These are phyloP conservation scores for Chrysina gloriosa DNA, from an alignment of 2,888 invertebrate species.

Conservation along the genomic window DNA sequence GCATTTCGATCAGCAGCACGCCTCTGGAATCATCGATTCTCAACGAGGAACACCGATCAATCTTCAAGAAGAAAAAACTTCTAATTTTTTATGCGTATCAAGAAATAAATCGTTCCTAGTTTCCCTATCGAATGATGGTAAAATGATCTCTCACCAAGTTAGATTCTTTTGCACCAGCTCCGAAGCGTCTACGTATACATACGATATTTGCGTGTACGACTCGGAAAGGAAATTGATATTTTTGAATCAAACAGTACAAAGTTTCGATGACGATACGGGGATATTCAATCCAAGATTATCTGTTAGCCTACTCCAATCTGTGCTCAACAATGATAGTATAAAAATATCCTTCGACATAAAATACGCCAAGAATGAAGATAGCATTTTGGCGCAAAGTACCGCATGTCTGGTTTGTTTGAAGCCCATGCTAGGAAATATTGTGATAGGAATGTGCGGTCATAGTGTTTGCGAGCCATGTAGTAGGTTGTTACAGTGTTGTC, in stretches of 20 bases:
- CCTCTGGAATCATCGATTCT: slow-evolving; percentile 14
- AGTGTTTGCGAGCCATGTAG: slow-evolving; percentile 29
- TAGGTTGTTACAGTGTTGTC: slow-evolving; percentile 18
- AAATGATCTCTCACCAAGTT: slow-evolving; percentile 18
- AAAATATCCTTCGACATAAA: slow-evolving; percentile 25
- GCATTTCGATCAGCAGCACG: slow-evolving; percentile 28
- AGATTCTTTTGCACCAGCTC: slow-evolving; percentile 29
- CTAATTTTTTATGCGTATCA: slow-evolving; percentile 25
- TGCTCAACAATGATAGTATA: neutral
- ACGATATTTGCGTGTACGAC: slow-evolving; percentile 24
- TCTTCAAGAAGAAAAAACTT: slow-evolving; percentile 14
- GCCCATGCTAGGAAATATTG: slow-evolving; percentile 29
- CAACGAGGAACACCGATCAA: neutral
- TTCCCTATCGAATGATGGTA: slow-evolving; percentile 10
- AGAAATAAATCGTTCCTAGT: slow-evolving; percentile 22
- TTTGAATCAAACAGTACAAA: slow-evolving; percentile 36
- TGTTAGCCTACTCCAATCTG: neutral
- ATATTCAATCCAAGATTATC: slow-evolving; percentile 5
- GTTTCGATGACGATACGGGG: slow-evolving; percentile 19
- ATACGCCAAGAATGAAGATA: neutral
- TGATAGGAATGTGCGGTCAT: slow-evolving; percentile 24
- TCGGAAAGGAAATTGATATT: slow-evolving; percentile 16
- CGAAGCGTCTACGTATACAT: slow-evolving; percentile 13
- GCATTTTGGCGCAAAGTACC: slow-evolving; percentile 1
- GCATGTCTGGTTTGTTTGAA: slow-evolving; percentile 32